Evolutionary conservation across 1,140 invertebrate genomes (phyloP).

Genomic region (Penaeus japonicus): DNA sequence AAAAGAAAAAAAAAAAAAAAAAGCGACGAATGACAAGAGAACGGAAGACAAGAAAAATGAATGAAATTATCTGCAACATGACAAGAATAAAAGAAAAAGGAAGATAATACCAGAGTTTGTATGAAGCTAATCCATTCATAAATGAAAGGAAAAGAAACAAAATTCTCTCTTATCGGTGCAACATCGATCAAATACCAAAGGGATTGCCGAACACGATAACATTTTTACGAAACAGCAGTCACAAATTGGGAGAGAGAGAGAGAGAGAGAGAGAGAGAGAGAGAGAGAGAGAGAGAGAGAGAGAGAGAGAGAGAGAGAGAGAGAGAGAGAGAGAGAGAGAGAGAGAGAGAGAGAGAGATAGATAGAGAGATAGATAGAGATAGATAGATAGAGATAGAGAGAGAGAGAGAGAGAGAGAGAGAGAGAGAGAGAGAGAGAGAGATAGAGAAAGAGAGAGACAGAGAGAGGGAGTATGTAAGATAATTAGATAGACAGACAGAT

Average conservation of each 20-base stretch:
- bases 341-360: constrained; percentile 40
- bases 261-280: not conserved
- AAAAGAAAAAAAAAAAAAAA: too few species aligned
- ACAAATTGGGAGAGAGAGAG: not conserved
- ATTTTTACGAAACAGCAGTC: too few species aligned
- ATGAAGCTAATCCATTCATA: too few species aligned
- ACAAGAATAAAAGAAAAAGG: too few species aligned
- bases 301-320: constrained; percentile 42
- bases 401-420: constrained; percentile 26
- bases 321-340: constrained; percentile 36
- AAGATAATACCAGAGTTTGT: too few species aligned
- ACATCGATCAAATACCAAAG: too few species aligned
- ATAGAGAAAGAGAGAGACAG: constrained; percentile 8
- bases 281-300: not conserved
- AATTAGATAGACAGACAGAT: not conserved
- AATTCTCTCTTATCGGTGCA: too few species aligned
- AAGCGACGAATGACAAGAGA: too few species aligned
- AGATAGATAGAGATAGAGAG: constrained; percentile 29
- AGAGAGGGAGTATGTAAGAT: not conserved
- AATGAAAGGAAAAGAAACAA: too few species aligned
- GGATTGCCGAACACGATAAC: too few species aligned
- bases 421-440: constrained; percentile 6
- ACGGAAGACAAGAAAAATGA: too few species aligned
- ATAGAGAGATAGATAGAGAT: constrained; percentile 32
- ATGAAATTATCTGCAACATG: too few species aligned